A percentile compares a stretch with the other conserved stretches of the same genome.
These are phyloP conservation scores for Pseudotriccus pelzelni DNA, from an alignment of 2,797 vertebrate species.

Conservation along the genomic window DNA sequence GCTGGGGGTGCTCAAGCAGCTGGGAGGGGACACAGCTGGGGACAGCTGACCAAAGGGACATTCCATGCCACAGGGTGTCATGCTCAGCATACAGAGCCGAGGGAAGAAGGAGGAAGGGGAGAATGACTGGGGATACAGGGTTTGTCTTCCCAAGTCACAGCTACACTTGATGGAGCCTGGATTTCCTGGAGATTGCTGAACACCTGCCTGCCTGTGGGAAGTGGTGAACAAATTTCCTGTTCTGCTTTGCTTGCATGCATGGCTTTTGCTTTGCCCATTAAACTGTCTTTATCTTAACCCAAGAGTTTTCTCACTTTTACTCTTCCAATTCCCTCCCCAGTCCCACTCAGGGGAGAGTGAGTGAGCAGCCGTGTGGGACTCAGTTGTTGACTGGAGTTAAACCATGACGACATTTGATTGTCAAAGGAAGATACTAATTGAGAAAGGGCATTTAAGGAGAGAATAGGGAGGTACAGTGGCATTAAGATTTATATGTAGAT, in stretches of 20 bases:
- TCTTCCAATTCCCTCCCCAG: accelerated
- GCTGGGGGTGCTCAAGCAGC: neutral
- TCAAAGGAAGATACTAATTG: neutral
- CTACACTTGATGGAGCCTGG: neutral
- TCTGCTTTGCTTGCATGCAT: neutral
- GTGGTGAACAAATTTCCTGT: neutral
- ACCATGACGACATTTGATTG: neutral
- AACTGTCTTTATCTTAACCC: neutral
- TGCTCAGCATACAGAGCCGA: neutral
- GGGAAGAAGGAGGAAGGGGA: neutral
- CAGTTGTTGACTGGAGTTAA: neutral
- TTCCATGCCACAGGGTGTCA: neutral
- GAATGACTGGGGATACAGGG: neutral
- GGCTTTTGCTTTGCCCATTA: neutral
- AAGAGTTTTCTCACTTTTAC: neutral
- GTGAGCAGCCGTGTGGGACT: neutral
- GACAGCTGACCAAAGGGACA: neutral
- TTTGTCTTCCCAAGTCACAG: neutral
- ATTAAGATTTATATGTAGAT: neutral
- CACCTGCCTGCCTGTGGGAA: neutral
- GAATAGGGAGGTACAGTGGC: neutral
- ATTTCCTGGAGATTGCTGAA: neutral
- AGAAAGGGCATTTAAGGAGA: neutral
- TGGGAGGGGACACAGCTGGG: neutral
- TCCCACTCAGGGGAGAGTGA: neutral